phyloP scores from a whole-genome alignment of 2,113 vertebrate genomes.

The Dermatemys mawii region DNA sequence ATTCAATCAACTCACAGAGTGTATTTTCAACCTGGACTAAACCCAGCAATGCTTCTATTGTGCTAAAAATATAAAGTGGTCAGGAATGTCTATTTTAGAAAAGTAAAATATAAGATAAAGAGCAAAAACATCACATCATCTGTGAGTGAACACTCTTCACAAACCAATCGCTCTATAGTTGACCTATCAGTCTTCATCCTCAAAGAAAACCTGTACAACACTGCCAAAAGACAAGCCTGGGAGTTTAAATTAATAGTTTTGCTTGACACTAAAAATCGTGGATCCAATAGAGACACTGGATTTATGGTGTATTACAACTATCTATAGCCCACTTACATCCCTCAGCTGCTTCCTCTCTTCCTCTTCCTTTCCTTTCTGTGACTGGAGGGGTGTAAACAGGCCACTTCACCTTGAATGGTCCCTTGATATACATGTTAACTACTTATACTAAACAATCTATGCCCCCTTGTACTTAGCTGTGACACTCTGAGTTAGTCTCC shows the following conservation, averaged over 20 bases:
- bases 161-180: neutral
- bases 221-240: neutral
- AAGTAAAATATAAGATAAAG: neutral
- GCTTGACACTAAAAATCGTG: neutral
- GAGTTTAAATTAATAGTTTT: neutral
- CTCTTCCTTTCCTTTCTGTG: neutral
- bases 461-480: neutral
- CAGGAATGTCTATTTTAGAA: neutral
- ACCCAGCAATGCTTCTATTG: neutral
- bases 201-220: neutral
- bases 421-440: neutral
- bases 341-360: neutral
- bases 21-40: conserved; percentile 15
- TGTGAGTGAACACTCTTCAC: neutral
- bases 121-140: neutral
- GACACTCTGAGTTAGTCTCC: neutral
- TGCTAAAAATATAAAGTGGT: conserved; percentile 23
- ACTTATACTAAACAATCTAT: neutral
- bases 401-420: neutral
- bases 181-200: neutral
- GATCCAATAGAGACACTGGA: neutral
- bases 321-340: neutral
- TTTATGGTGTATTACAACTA: neutral
- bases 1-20: conserved; percentile 27
- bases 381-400: neutral